Evolutionary conservation across 2,888 invertebrate genomes (phyloP).

Genomic region (Strigamia transsilvanica): DNA sequence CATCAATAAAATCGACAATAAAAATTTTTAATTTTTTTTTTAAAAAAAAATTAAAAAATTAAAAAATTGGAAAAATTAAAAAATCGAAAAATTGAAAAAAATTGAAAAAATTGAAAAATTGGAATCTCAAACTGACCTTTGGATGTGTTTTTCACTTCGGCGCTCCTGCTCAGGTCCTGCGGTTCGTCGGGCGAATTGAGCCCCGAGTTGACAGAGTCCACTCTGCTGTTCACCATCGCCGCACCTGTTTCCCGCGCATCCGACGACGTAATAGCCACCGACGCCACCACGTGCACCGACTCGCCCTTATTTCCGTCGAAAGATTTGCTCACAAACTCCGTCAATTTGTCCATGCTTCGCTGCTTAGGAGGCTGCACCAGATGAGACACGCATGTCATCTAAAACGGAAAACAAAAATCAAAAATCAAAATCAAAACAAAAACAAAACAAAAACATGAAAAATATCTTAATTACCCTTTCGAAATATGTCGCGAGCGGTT

Average conservation of each 20-base stretch:
- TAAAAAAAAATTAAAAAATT: background rate
- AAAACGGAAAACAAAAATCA: background rate
- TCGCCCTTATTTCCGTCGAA: slow-evolving; percentile 68
- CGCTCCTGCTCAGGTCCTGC: slow-evolving; percentile 13
- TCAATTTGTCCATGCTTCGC: slow-evolving; percentile 80
- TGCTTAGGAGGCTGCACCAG: slow-evolving; percentile 19
- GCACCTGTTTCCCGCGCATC: slow-evolving; percentile 24
- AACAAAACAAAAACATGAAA: background rate
- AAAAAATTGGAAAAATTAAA: background rate
- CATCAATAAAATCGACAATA: background rate
- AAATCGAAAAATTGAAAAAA: background rate
- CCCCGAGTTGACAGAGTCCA: background rate
- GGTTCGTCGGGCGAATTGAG: background rate
- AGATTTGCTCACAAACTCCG: slow-evolving; percentile 89
- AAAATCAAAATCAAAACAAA: too few relatives aligned
- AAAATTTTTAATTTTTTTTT: background rate
- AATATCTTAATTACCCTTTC: background rate
- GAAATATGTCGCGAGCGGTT: slow-evolving; percentile 11
- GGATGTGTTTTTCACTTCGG: background rate
- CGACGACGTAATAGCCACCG: slow-evolving; percentile 22
- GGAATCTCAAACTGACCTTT: background rate
- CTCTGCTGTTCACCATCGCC: slow-evolving; percentile 22
- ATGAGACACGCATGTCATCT: slow-evolving; percentile 40
- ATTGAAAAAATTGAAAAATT: background rate
- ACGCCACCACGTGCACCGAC: slow-evolving; percentile 27